Evolutionary conservation across 2,113 vertebrate species (phyloP).

Genomic region (Datnioides undecimradiatus): DNA sequence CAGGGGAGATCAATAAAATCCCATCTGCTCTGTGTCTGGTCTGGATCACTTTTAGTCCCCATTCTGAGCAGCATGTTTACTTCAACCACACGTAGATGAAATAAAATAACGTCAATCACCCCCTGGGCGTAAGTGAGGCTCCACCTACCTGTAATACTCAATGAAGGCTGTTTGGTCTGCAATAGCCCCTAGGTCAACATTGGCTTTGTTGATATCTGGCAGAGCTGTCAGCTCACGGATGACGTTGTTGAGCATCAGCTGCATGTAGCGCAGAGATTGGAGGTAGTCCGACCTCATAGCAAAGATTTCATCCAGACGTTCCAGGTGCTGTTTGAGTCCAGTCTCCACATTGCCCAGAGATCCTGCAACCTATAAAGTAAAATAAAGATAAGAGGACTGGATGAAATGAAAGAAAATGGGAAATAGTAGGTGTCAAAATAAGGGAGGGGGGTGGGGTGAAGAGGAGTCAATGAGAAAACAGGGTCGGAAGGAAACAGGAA

Average conservation of each 20-base stretch:
- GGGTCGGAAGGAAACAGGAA: slow-evolving; percentile 32
- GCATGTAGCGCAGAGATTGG: slow-evolving; percentile 88
- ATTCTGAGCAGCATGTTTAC: slow-evolving; percentile 39
- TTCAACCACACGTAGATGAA: slow-evolving; percentile 20
- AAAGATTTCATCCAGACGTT: slow-evolving; percentile 90
- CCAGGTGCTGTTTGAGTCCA: slow-evolving; percentile 89
- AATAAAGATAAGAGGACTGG: background rate
- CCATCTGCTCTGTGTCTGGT: slow-evolving; percentile 54
- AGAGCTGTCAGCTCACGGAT: slow-evolving; percentile 87
- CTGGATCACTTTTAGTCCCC: slow-evolving; percentile 23
- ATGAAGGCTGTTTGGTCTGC: slow-evolving; percentile 79
- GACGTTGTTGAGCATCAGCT: slow-evolving; percentile 87
- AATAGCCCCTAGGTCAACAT: slow-evolving; percentile 81
- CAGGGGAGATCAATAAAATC: slow-evolving; percentile 62
- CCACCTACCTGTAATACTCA: slow-evolving; percentile 91
- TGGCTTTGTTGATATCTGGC: slow-evolving; percentile 83
- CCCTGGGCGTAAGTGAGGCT: background rate
- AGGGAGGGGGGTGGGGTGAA: background rate
- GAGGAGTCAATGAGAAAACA: slow-evolving; percentile 22
- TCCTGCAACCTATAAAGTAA: slow-evolving; percentile 81
- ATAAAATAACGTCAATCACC: slow-evolving; percentile 13
- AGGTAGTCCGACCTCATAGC: slow-evolving; percentile 86
- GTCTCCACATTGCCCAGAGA: slow-evolving; percentile 84
- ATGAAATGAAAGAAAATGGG: background rate
- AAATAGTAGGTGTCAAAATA: background rate